Conservation (phyloP, 2,113 vertebrate species). For the Lanius ludovicianus region DNA sequence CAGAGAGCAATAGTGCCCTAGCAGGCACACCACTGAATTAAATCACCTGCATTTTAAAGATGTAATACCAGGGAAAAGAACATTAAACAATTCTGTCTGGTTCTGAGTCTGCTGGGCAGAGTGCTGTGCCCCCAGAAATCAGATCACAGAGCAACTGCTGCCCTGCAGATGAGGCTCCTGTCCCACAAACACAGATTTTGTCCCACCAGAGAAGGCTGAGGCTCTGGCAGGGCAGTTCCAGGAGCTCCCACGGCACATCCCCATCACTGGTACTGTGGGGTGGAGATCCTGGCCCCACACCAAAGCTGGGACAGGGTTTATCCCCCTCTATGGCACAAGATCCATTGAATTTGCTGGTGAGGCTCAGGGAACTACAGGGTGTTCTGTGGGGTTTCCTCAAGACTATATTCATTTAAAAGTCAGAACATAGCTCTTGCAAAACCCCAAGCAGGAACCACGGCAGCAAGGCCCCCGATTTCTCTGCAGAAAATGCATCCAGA, state of each 20-base stretch:
- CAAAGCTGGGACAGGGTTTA: neutral
- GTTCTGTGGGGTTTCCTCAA: neutral
- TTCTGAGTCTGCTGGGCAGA: neutral
- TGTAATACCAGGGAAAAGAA: accelerated
- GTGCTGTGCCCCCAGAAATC: neutral
- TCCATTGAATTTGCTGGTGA: accelerated
- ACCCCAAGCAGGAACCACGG: neutral
- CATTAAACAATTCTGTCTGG: neutral
- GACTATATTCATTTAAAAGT: neutral
- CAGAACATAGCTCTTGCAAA: neutral
- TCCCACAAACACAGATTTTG: neutral
- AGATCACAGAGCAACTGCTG: accelerated
- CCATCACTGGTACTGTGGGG: accelerated
- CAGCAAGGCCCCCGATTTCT: neutral
- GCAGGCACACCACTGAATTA: neutral
- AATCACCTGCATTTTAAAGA: neutral
- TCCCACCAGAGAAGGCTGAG: too few species aligned
- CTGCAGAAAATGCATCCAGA: neutral
- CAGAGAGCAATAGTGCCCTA: neutral
- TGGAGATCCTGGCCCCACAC: neutral
- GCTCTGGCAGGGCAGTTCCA: neutral
- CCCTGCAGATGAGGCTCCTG: neutral
- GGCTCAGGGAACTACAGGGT: neutral
- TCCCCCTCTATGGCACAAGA: neutral
- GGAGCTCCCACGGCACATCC: accelerated